phyloP scores from a whole-genome alignment of 2,888 invertebrate species.

The Amphipoea oculea region DNA sequence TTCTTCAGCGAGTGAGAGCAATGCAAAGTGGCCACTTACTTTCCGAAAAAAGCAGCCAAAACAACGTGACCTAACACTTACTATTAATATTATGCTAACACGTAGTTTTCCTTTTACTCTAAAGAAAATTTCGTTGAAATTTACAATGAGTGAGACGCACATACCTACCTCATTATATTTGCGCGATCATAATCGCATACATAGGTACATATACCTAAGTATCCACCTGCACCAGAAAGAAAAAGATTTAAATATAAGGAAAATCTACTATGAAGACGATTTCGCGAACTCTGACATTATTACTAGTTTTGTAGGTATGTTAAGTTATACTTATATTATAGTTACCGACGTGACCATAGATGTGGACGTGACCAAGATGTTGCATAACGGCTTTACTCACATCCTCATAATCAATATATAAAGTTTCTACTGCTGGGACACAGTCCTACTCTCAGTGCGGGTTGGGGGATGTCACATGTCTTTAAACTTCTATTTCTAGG shows the following conservation, averaged over 20 bases:
- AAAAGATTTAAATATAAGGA: not conserved
- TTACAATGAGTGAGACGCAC: constrained; percentile 34
- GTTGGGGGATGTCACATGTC: too few relatives aligned
- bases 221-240: not conserved
- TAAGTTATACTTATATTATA: not conserved
- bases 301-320: not conserved
- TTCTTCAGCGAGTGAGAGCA: constrained; percentile 68
- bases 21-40: constrained; percentile 64
- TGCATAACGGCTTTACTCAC: not conserved
- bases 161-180: constrained; percentile 16
- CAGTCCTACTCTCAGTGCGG: too few relatives aligned
- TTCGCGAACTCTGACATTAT: not conserved
- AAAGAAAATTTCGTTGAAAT: constrained; percentile 51
- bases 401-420: too few relatives aligned
- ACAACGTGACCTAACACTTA: constrained; percentile 67
- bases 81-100: constrained; percentile 61
- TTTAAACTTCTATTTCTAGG: too few relatives aligned
- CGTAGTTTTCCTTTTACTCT: constrained; percentile 54
- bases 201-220: not conserved
- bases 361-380: not conserved
- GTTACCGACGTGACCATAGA: not conserved
- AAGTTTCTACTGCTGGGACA: too few relatives aligned
- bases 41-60: constrained; percentile 67
- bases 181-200: not conserved
- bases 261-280: not conserved